Evolutionary conservation across 2,113 vertebrate species (phyloP), one percentile per base, ranked within the genome.

Genomic region (Aplodontia rufa): DNA sequence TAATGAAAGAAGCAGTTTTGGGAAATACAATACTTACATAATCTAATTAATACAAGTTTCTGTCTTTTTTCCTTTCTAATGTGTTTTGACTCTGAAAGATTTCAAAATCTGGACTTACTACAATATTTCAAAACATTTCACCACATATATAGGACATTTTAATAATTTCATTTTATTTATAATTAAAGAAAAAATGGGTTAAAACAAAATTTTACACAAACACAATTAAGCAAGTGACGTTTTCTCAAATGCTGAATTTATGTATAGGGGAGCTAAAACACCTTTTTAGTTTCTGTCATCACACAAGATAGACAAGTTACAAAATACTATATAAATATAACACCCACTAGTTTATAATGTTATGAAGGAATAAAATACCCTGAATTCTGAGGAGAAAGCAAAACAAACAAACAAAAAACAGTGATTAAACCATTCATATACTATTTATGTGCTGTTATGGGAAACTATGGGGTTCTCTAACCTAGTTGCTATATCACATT

Each of bases 91-190:
- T 17, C 35, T 60, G 40, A 94, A 93, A 81, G 24, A 93, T 37
- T 76, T 40, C 47, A 88, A 88, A 75, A 37, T 76, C 24, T 68
- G 42, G 40, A 45, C 76, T 90, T 93, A 58, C 86, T 62, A 78
- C 95, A 96, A n/a, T 35, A 90, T 42, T 88, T 79, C 66, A 95
- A 95, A 80, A 89, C 10, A 90, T 88, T 89, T 91, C 40, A 86
- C 24, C 11, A 80, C 20, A 92, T 32, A 93, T n/a, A 93, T 0
- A 91, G 49, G 6, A 22, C 78, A 93, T 72, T 81, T 87, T 45
- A 92, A 74, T 87, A 17, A 75, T 47, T 84, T 53, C 19, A 49
- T 69, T 90, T 92, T 74, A 74, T 55, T 81, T 69, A 60, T 9
- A 11, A 92, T 35, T 84, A 62, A 91, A 94, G 64, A 91, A 11